Evolutionary conservation across 2,797 vertebrate species (phyloP).

Genomic region (Ctenopoma kingsleyae): DNA sequence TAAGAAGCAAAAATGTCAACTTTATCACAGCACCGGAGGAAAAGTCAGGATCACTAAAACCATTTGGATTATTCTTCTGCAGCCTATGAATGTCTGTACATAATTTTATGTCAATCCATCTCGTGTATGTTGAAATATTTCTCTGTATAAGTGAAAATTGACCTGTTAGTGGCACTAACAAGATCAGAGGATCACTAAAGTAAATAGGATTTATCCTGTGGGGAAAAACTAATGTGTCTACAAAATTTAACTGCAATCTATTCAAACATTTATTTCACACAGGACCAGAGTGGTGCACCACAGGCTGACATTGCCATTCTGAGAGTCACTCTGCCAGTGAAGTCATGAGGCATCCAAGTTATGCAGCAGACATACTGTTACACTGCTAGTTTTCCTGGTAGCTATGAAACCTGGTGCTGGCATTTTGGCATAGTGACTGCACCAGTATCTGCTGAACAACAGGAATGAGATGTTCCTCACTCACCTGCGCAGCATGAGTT

Average conservation of each 20-base stretch:
- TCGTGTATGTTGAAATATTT: neutral
- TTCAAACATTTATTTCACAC: neutral
- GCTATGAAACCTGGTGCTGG: neutral
- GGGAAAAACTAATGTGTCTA: neutral
- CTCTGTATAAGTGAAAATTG: neutral
- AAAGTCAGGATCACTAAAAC: neutral
- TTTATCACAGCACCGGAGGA: neutral
- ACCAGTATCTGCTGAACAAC: conserved; percentile 13
- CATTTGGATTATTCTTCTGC: too few species aligned
- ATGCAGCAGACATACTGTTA: neutral
- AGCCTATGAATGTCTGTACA: neutral
- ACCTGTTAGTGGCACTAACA: neutral
- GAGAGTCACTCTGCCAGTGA: neutral
- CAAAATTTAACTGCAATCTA: neutral
- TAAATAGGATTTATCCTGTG: neutral
- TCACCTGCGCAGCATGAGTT: conserved; percentile 97
- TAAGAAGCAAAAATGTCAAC: too few species aligned
- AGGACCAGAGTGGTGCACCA: neutral
- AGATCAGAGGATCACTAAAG: neutral
- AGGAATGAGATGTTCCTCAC: conserved; percentile 24
- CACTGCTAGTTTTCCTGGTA: neutral
- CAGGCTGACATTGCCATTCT: neutral
- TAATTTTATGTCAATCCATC: neutral
- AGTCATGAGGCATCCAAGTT: neutral
- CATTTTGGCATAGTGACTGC: neutral